phyloP scores from a whole-genome alignment of 2,113 vertebrate genomes.

The Lepus europaeus region DNA sequence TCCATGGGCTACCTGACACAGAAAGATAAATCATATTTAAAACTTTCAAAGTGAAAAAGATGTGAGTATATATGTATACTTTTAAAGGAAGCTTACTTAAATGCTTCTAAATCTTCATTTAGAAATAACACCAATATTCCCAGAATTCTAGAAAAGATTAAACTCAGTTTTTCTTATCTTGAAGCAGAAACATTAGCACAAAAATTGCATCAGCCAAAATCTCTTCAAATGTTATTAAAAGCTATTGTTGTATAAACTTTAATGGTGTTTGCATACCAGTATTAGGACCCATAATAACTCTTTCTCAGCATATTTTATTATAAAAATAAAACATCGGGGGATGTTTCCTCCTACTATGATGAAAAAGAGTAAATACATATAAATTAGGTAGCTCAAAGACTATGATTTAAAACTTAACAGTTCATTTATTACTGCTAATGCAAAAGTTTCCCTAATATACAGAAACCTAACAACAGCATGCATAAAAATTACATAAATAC shows the following conservation, averaged over 20 bases:
- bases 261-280: constrained; percentile 70
- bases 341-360: constrained; percentile 66
- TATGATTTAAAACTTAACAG: constrained; percentile 69
- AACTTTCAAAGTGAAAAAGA: constrained; percentile 25
- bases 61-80: not conserved
- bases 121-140: not conserved
- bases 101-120: constrained; percentile 31
- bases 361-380: constrained; percentile 72
- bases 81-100: constrained; percentile 44
- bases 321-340: constrained; percentile 69
- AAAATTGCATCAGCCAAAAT: constrained; percentile 32
- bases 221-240: constrained; percentile 65
- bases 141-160: not conserved
- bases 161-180: constrained; percentile 47
- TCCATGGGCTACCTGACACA: not conserved
- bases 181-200: constrained; percentile 53
- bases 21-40: constrained; percentile 39
- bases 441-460: constrained; percentile 58
- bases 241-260: constrained; percentile 60
- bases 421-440: constrained; percentile 74
- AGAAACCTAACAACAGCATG: constrained; percentile 43
- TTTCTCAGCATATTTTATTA: constrained; percentile 72
- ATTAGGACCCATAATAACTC: constrained; percentile 67
- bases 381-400: constrained; percentile 68
- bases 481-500: constrained; percentile 74